Evolutionary conservation across 2,797 vertebrate species (phyloP), one percentile per base, ranked within the genome.

Genomic region (Moxostoma hubbsi): DNA sequence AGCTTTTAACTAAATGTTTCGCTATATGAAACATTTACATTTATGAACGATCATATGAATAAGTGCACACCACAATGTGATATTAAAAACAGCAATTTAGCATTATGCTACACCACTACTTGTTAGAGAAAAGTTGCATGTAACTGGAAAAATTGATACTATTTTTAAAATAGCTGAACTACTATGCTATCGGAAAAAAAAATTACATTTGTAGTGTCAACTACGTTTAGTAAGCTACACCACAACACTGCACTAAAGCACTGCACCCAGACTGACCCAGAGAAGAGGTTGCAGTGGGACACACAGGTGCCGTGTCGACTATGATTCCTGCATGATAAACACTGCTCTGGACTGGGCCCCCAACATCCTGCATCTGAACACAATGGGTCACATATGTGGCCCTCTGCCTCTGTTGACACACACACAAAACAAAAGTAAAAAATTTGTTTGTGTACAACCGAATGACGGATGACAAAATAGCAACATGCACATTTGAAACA

Each of bases 331-430:
- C 97, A 99, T 73, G 94, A 95, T 10, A 99, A 90, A 80, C 97
- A 98, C 87, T 97, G 96, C 10, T 92, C 84, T 0, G 96, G 95
- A 7, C 96, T 95, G 0, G 95, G 94, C 0, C 96, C 97, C 97
- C 97, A 99, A 83, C 97, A 99, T 3, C 97, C 97, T 0, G 94
- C 89, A 16, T 89, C 87, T 10, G 97, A 97, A 86, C 97, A 99
- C 57, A 98, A 89, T 0, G 89, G 92, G 69, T 98, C 95, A 86
- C 97, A 99, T 65, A 95, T 90, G 53, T 92, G 95, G 77, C 95
- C 95, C 24, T 96, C 95, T 72, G 92, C 91, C 87, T 89, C 97
- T 98, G 86, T 70, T 86, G 64, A 84, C 62, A 88, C 61, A 62
- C 69, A 68, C 18, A 70, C 45, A 64, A 54, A 80, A n/a, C 57